These are phyloP conservation scores for Schrankia costaestrigalis DNA, from an alignment of 2,888 invertebrate species.

Conservation along the genomic window DNA sequence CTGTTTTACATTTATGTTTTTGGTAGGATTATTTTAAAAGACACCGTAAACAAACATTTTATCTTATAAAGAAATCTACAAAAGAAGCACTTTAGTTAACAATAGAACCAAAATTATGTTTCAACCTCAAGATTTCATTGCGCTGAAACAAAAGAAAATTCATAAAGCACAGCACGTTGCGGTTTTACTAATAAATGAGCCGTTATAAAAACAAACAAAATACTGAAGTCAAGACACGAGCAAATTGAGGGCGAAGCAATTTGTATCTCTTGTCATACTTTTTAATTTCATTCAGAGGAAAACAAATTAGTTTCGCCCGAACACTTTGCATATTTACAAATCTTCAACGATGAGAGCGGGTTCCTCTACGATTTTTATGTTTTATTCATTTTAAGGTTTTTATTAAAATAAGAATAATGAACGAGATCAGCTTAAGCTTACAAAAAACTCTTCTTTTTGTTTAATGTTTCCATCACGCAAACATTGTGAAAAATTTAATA, in stretches of 20 bases:
- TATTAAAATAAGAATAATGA: constrained; percentile 30
- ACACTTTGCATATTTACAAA: constrained; percentile 65
- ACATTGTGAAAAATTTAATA: no score
- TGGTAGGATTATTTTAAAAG: no score
- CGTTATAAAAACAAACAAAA: constrained; percentile 68
- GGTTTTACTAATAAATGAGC: constrained; percentile 65
- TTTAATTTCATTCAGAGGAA: constrained; percentile 68
- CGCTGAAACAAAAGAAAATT: constrained; percentile 35
- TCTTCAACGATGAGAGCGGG: constrained; percentile 47
- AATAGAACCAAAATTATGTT: no score
- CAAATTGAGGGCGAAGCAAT: constrained; percentile 69
- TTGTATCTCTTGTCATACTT: constrained; percentile 73
- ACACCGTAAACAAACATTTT: no score
- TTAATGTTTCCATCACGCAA: no score
- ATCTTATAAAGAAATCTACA: no score
- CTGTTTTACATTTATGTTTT: no score
- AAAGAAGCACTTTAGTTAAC: no score
- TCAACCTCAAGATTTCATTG: constrained; percentile 14
- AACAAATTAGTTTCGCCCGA: constrained; percentile 64
- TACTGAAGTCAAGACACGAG: constrained; percentile 55
- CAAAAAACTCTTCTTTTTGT: constrained; percentile 8
- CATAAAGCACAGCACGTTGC: constrained; percentile 49
- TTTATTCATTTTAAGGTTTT: constrained; percentile 31
- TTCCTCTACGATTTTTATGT: constrained; percentile 39
- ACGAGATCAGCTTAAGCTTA: constrained; percentile 22